A percentile compares a stretch with the other conserved stretches of the same genome.
Evolutionary conservation across 1,140 invertebrate genomes (phyloP).

Genomic region (Drosophila truncata): DNA sequence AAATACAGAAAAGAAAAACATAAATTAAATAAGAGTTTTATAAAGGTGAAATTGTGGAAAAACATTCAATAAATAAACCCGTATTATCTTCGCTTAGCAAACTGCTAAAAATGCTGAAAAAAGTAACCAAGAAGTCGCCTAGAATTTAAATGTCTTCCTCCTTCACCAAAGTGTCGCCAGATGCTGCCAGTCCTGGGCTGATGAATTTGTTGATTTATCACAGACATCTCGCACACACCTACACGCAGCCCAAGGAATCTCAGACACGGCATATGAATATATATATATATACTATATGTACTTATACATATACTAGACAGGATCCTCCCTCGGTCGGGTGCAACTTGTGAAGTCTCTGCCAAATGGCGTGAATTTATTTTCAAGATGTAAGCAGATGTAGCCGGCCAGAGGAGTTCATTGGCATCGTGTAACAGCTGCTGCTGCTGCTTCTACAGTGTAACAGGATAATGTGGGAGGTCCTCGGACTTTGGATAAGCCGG

Average conservation of each 20-base stretch:
- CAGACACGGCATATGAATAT: conserved; percentile 59
- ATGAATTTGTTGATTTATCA: conserved; percentile 81
- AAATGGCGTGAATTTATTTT: conserved; percentile 79
- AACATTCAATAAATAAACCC: not conserved
- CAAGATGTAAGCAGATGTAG: conserved; percentile 48
- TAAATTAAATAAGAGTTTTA: too few relatives aligned
- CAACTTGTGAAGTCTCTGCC: conserved; percentile 60
- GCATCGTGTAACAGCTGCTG: conserved; percentile 71
- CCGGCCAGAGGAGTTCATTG: conserved; percentile 63
- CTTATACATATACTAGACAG: conserved; percentile 13
- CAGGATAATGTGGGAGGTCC: conserved; percentile 28
- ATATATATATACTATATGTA: conserved; percentile 1
- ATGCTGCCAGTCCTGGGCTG: conserved; percentile 57
- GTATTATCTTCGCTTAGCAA: not conserved
- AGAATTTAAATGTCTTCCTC: conserved; percentile 13
- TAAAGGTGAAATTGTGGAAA: too few relatives aligned
- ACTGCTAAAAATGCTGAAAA: not conserved
- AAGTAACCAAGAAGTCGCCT: conserved; percentile 6
- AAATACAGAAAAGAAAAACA: too few relatives aligned
- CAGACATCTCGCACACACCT: conserved; percentile 54
- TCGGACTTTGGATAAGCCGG: conserved; percentile 39
- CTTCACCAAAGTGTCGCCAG: conserved; percentile 39
- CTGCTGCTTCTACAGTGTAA: conserved; percentile 12
- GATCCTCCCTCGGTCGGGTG: conserved; percentile 25
- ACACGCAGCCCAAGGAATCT: conserved; percentile 44